Evolutionary conservation across 2,113 vertebrate genomes (phyloP).

Genomic region (Galemys pyrenaicus): DNA sequence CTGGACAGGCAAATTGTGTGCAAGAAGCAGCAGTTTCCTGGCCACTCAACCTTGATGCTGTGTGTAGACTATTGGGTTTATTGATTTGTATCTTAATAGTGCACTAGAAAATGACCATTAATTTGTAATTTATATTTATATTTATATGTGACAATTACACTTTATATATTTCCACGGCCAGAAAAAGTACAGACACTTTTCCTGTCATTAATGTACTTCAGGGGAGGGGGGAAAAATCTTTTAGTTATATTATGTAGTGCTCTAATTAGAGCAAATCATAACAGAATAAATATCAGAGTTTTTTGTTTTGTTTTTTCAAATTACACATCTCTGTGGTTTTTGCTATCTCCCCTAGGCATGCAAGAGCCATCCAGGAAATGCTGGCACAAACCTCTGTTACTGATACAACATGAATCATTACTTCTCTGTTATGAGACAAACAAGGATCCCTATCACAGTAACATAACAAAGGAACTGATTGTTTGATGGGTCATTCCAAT

Average conservation of each 20-base stretch:
- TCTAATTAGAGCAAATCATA: background rate
- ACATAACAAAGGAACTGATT: background rate
- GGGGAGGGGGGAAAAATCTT: background rate
- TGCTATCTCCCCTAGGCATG: background rate
- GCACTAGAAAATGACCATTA: background rate
- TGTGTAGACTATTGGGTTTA: background rate
- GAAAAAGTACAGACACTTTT: background rate
- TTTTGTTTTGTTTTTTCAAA: background rate
- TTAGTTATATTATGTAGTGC: background rate
- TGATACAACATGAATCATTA: background rate
- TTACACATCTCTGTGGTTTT: background rate
- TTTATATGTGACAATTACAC: background rate
- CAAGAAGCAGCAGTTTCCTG: background rate
- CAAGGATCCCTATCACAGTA: background rate
- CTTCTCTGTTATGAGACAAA: background rate
- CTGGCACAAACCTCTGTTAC: background rate
- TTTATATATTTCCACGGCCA: conserved; percentile 1
- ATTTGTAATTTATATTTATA: background rate
- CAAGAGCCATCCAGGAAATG: background rate
- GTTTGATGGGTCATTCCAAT: background rate
- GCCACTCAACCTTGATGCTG: background rate
- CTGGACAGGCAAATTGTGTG: background rate
- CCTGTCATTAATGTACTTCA: background rate
- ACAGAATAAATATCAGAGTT: background rate
- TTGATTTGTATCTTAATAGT: background rate